Evolutionary conservation across 2,888 invertebrate species (phyloP), one percentile per base, ranked within the genome.

Genomic region (Thereva unica): DNA sequence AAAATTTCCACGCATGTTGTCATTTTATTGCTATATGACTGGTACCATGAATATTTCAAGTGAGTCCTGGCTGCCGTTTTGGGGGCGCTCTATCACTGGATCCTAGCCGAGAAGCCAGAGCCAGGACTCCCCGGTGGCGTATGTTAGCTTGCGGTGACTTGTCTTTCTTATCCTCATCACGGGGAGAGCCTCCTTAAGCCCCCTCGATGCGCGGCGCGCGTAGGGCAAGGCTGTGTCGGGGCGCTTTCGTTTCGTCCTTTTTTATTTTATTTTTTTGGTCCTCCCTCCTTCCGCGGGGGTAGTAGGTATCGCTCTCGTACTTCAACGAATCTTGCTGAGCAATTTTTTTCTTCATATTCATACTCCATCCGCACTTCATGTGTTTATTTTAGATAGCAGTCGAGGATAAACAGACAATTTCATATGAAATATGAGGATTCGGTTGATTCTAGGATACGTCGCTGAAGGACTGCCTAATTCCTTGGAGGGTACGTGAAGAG

Each of bases 1-100:
- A 79, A 77, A 78, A 78, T 78, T 76, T 78, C 76, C 75, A 74
- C 78, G 77, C 78, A 79, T 78, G 78, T 79, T 78, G 78, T 77
- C 76, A 73, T 76, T 78, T 79, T 79, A 79, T 79, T 79, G 76
- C 77, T 76, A 76, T 78, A 78, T 76, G 77, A 75, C 73, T 71
- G 71, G 71, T 72, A 68, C 68, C 69, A 72, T 72, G 71, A 73
- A 73, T 72, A 72, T 73, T 71, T 73, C 69, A 71, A 59, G 59
- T 34, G 59, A 59, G 59, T 23, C 23, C 59, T 59, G 47, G 47
- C 49, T 49, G 59, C 49, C 59, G 49, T 59, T 59, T 59, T 49
- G 45, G 59, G 38, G n/a, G n/a, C n/a, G 23, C 59, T 38, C 59
- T 59, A 59, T 59, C 59, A 10, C 37, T 12, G 59, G 49, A 59